A percentile compares a stretch with the other conserved stretches of the same genome.
Evolutionary conservation across 2,113 vertebrate species (phyloP).

Genomic region (Scomber colias): DNA sequence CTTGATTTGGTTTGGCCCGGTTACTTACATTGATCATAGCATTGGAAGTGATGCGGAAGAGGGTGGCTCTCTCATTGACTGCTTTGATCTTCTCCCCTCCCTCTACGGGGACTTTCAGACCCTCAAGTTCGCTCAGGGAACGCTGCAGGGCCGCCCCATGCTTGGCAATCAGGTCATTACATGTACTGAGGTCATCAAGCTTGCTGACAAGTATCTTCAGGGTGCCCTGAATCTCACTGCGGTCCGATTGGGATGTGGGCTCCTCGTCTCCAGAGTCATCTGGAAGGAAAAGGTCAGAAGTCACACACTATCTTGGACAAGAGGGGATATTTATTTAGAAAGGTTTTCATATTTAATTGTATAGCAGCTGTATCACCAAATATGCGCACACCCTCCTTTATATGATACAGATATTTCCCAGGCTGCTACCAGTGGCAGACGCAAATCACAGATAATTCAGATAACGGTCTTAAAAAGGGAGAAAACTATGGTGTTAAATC

Average conservation of each 20-base stretch:
- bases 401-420: neutral
- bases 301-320: constrained; percentile 14
- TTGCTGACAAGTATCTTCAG: constrained; percentile 93
- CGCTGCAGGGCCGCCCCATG: constrained; percentile 97
- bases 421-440: too few species aligned
- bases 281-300: constrained; percentile 70
- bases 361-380: neutral
- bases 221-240: constrained; percentile 91
- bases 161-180: constrained; percentile 96
- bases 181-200: constrained; percentile 95
- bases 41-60: constrained; percentile 99
- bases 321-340: neutral
- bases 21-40: constrained; percentile 95
- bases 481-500: too few species aligned
- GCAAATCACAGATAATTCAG: too few species aligned
- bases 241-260: constrained; percentile 90
- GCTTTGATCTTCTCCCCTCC: constrained; percentile 95
- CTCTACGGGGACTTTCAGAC: constrained; percentile 89
- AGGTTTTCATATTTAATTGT: neutral
- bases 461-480: too few species aligned
- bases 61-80: constrained; percentile 94
- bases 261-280: constrained; percentile 99
- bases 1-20: neutral
- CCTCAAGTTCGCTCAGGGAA: constrained; percentile 95
- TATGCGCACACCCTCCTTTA: neutral